Percentiles rank a stretch among this genome's conserved stretches.
Evolutionary conservation across 2,888 invertebrate genomes (phyloP).

Genomic region (Crepidodera aurea): DNA sequence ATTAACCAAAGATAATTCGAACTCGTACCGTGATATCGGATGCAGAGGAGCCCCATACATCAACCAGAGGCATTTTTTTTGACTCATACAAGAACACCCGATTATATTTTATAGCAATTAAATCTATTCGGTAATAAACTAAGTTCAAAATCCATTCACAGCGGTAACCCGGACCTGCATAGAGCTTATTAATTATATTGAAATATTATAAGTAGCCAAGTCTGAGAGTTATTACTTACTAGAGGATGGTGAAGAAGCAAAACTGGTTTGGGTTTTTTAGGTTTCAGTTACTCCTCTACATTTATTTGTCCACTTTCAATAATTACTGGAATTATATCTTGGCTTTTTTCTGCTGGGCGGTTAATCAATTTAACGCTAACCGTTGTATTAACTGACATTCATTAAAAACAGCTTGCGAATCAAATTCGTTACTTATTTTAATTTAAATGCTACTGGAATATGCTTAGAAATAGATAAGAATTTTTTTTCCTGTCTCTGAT

Average conservation of each 20-base stretch:
- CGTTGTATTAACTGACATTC: slow-evolving; percentile 18
- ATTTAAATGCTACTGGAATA: slow-evolving; percentile 1
- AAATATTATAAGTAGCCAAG: slow-evolving; percentile 40
- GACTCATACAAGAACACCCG: slow-evolving; percentile 12
- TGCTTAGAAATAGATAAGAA: slow-evolving; percentile 8
- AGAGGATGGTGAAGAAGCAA: slow-evolving; percentile 20
- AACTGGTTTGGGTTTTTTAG: slow-evolving; percentile 25
- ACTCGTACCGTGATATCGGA: background rate
- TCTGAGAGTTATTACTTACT: slow-evolving; percentile 27
- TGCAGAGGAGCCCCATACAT: slow-evolving; percentile 9
- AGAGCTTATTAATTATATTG: slow-evolving; percentile 41
- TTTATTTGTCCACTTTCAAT: slow-evolving; percentile 28
- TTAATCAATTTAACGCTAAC: slow-evolving; percentile 27
- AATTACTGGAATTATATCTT: slow-evolving; percentile 28
- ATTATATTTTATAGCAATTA: slow-evolving; percentile 26
- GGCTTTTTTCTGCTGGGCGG: slow-evolving; percentile 11
- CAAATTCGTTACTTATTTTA: slow-evolving; percentile 17
- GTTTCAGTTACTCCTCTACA: slow-evolving; percentile 27
- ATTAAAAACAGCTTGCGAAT: slow-evolving; percentile 15
- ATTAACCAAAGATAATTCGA: slow-evolving; percentile 20
- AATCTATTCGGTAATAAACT: slow-evolving; percentile 29
- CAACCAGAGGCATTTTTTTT: slow-evolving; percentile 14
- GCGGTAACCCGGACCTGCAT: slow-evolving; percentile 42
- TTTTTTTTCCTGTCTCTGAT: background rate
- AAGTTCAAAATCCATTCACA: slow-evolving; percentile 37